Evolutionary conservation across 2,113 vertebrate species (phyloP), one percentile per base, ranked within the genome.

Genomic region (Phoenicopterus ruber): DNA sequence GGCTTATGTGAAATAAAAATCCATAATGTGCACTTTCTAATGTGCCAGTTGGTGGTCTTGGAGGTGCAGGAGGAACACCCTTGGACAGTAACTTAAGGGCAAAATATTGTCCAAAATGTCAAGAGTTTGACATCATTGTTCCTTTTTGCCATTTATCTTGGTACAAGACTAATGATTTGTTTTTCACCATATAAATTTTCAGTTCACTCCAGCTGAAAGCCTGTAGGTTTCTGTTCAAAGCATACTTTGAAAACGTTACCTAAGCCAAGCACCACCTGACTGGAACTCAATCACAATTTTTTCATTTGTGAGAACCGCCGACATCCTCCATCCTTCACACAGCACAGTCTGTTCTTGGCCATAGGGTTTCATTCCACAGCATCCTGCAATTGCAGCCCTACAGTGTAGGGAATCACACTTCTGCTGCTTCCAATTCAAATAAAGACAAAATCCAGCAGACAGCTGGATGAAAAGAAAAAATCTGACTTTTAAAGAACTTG

Each of bases 371-470:
- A 91, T 88, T 96, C 88, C 88, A 76, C 54, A 85, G 40, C 54
- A 89, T 92, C 66, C 49, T 16, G 1, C 52, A 96, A 38, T 4
- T 88, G 52, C 47, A 94, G 29, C 36, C 47, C 42, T 50, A 62
- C 32, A 40, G 63, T 14, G 61, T 1, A 90, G 55, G 31, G 65
- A 88, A 78, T 93, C 90, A 76, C 83, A 69, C 65, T 86, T 93
- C 57, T 89, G 52, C 52, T 86, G 38, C 69, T 94, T 96, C 88
- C 83, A 94, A 57, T 76, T 79, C 86, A 95, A 91, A 94, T 86
- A 97, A 84, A 88, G 72, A 88, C 77, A 91, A 89, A 89, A 65
- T 84, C 49, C 86, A 96, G 40, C 73, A 87, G 77, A 71, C 73
- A 94, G 58, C 21, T 82, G 86, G 31, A 92, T 86, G 31, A 73